Conservation (phyloP, 2,888 invertebrate genomes). For the Scaptomyza parva region DNA sequence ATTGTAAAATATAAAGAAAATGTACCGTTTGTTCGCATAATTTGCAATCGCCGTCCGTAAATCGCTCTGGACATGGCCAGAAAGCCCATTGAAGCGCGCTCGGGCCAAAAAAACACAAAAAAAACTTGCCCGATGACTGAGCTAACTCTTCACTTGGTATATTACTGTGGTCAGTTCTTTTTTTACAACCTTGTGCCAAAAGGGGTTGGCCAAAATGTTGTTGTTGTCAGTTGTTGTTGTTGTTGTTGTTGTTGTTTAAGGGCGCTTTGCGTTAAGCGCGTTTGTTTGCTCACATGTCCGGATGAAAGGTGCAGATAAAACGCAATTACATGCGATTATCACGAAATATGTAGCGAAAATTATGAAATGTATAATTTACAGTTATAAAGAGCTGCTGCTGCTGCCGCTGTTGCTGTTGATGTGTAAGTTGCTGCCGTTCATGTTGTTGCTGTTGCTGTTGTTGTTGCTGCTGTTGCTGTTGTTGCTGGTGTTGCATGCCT, state of each 20-base stretch:
- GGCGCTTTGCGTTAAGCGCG: conserved; percentile 62
- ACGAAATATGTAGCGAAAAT: conserved; percentile 80
- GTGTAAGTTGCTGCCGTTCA: conserved; percentile 4
- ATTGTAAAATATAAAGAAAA: conserved; percentile 56
- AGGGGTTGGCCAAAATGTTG: conserved; percentile 41
- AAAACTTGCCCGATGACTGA: conserved; percentile 16
- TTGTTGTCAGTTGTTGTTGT: background rate
- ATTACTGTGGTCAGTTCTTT: conserved; percentile 48
- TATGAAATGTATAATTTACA: conserved; percentile 84
- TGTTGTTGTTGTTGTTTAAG: conserved; percentile 34
- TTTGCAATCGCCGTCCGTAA: conserved; percentile 72
- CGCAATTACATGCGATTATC: conserved; percentile 84
- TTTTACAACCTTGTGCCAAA: conserved; percentile 1
- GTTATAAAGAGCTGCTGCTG: conserved; percentile 67
- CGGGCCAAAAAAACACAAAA: conserved; percentile 35
- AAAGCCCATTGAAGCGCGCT: conserved; percentile 75
- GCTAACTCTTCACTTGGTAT: conserved; percentile 18
- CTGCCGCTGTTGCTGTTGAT: conserved; percentile 20
- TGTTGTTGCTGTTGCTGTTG: conserved; percentile 6
- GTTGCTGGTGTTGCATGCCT: conserved; percentile 18
- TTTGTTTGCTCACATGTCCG: conserved; percentile 83
- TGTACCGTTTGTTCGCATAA: conserved; percentile 81
- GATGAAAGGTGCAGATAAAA: conserved; percentile 84
- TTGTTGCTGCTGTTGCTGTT: conserved; percentile 7
- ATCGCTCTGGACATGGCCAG: conserved; percentile 66